Evolutionary conservation across 2,113 vertebrate genomes (phyloP).

Genomic region (Sciurus niger): DNA sequence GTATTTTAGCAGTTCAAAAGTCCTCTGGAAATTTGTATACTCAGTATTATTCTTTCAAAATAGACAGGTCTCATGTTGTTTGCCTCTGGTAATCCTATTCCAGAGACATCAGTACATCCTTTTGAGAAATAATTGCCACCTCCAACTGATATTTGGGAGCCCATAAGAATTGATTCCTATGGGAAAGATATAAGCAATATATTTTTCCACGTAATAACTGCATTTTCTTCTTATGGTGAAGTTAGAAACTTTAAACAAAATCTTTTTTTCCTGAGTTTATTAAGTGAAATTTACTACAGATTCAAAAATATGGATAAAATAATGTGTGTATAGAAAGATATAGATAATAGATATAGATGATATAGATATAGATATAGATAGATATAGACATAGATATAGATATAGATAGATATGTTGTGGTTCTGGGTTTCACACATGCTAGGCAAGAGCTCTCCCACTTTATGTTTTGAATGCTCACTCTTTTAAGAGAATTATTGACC

Average conservation of each 20-base stretch:
- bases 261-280: neutral
- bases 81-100: constrained; percentile 21
- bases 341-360: no score
- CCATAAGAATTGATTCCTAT: neutral
- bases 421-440: neutral
- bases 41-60: neutral
- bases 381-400: no score
- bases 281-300: constrained; percentile 16
- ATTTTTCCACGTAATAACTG: neutral
- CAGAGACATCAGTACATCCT: constrained; percentile 35
- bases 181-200: neutral
- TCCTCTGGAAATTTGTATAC: neutral
- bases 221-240: constrained; percentile 23
- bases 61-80: neutral
- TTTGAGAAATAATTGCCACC: constrained; percentile 17
- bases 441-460: neutral
- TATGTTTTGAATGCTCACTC: neutral
- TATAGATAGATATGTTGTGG: neutral
- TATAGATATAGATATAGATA: no score
- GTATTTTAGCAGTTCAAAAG: neutral
- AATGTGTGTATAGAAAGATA: neutral
- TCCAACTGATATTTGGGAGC: neutral
- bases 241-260: neutral
- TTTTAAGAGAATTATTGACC: constrained; percentile 39
- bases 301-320: constrained; percentile 51